Evolutionary conservation across 2,113 vertebrate species (phyloP).

Genomic region (Channa argus): DNA sequence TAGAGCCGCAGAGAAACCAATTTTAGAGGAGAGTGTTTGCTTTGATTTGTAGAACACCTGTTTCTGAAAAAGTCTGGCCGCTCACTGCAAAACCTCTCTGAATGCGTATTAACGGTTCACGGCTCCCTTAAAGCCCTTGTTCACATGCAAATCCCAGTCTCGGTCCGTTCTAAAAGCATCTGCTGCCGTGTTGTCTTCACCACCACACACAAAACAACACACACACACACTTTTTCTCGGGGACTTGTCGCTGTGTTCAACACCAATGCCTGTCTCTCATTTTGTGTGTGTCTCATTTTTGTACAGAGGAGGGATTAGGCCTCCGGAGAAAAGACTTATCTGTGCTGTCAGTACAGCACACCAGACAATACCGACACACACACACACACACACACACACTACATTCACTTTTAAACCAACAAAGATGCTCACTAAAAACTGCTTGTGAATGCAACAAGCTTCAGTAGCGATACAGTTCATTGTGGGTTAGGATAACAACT

Average conservation of each 20-base stretch:
- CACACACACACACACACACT: conserved; percentile 12
- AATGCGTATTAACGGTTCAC: conserved; percentile 46
- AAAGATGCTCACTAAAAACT: conserved; percentile 39
- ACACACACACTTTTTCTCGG: background rate
- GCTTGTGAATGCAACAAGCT: conserved; percentile 51
- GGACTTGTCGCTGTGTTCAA: conserved; percentile 37
- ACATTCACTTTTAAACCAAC: conserved; percentile 38
- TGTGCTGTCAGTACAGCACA: conserved; percentile 49
- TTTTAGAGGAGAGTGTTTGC: conserved; percentile 37
- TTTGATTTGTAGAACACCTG: conserved; percentile 62
- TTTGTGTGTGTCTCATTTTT: conserved; percentile 51
- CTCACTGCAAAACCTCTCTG: conserved; percentile 41
- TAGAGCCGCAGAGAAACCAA: conserved; percentile 34
- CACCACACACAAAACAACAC: background rate
- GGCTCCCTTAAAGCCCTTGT: conserved; percentile 56
- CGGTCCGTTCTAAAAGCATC: conserved; percentile 41
- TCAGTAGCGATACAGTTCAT: conserved; percentile 35
- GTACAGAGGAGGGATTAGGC: conserved; percentile 61
- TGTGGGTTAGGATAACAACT: conserved; percentile 37
- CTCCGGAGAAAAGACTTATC: conserved; percentile 56
- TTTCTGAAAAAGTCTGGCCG: conserved; percentile 37
- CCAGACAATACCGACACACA: conserved; percentile 33
- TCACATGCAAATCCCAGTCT: conserved; percentile 65
- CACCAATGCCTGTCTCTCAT: conserved; percentile 15
- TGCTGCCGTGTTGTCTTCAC: conserved; percentile 7